A percentile compares a stretch with the other conserved stretches of the same genome.
Evolutionary conservation across 2,888 invertebrate genomes (phyloP).

Genomic region (Epinotia brunnichana): DNA sequence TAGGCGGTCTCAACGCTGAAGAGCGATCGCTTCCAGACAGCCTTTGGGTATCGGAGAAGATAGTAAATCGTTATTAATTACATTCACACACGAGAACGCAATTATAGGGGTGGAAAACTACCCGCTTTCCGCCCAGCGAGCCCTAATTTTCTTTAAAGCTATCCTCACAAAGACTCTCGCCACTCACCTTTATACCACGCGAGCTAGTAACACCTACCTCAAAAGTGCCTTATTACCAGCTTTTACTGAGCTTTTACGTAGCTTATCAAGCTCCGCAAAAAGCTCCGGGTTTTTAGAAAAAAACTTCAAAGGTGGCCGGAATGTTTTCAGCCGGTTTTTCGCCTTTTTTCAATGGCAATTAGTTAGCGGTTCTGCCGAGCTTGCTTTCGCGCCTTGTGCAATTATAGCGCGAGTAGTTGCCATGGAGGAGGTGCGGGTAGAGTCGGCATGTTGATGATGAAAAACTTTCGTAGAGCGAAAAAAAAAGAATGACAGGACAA

Average conservation of each 20-base stretch:
- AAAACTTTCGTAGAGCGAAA: not conserved
- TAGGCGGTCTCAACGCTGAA: too few species aligned
- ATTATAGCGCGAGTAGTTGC: slow-evolving; percentile 73
- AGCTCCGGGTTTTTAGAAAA: slow-evolving; percentile 68
- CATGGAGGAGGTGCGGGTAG: slow-evolving; percentile 43
- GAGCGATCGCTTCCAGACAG: too few species aligned
- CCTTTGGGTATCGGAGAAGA: too few species aligned
- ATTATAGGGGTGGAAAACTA: slow-evolving; percentile 26
- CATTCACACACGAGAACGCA: slow-evolving; percentile 16
- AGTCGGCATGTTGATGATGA: slow-evolving; percentile 48
- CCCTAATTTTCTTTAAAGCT: slow-evolving; percentile 38
- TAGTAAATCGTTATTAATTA: slow-evolving; percentile 31
- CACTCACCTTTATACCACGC: slow-evolving; percentile 66
- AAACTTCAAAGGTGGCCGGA: slow-evolving; percentile 77
- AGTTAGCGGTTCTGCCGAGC: slow-evolving; percentile 77
- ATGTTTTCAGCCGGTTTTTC: slow-evolving; percentile 82
- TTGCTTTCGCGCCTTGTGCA: slow-evolving; percentile 76
- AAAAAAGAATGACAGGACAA: too few species aligned
- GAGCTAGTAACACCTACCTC: slow-evolving; percentile 73
- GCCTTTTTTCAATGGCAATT: slow-evolving; percentile 85
- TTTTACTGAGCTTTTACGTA: slow-evolving; percentile 64
- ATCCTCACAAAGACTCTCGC: slow-evolving; percentile 59
- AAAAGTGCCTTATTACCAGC: slow-evolving; percentile 75
- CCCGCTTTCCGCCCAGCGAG: slow-evolving; percentile 24
- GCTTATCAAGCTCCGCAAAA: slow-evolving; percentile 79